Percentiles rank a stretch among this genome's conserved stretches.
Evolutionary conservation across 2,797 vertebrate genomes (phyloP).

Genomic region (Parambassis ranga): DNA sequence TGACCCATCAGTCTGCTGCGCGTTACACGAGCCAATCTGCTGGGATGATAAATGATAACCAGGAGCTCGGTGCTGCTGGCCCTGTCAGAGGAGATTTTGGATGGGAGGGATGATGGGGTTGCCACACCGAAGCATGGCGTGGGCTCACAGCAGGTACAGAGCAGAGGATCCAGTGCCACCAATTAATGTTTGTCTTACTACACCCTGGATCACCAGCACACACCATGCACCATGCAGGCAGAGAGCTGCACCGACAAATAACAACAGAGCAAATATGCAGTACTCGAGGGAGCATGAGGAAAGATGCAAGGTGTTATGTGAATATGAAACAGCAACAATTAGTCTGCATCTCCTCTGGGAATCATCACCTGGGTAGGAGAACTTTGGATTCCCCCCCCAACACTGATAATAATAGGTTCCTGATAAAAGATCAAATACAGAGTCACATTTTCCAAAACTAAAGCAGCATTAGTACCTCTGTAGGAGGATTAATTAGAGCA

Average conservation of each 20-base stretch:
- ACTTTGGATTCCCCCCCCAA: not conserved
- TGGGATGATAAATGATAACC: conserved; percentile 84
- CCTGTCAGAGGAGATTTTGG: conserved; percentile 76
- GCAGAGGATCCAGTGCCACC: conserved; percentile 62
- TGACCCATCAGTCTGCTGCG: conserved; percentile 72
- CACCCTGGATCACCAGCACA: conserved; percentile 64
- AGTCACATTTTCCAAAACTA: no score
- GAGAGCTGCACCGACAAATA: conserved; percentile 63
- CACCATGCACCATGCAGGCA: conserved; percentile 45
- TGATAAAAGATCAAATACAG: no score
- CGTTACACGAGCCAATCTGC: conserved; percentile 73
- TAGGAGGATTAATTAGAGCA: conserved; percentile 6
- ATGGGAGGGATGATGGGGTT: conserved; percentile 70
- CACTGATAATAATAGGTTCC: no score
- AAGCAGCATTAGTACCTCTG: not conserved
- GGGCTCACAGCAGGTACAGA: conserved; percentile 63
- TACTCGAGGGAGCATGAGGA: conserved; percentile 57
- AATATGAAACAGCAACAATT: conserved; percentile 58
- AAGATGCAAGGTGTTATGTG: conserved; percentile 61
- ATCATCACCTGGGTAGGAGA: conserved; percentile 27
- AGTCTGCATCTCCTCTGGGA: conserved; percentile 40
- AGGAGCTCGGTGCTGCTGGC: conserved; percentile 71
- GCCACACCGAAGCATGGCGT: conserved; percentile 46
- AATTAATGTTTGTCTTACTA: conserved; percentile 78
- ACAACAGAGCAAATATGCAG: conserved; percentile 46